Evolutionary conservation across 1,140 invertebrate genomes (phyloP).

Genomic region (Plutomurus gul): DNA sequence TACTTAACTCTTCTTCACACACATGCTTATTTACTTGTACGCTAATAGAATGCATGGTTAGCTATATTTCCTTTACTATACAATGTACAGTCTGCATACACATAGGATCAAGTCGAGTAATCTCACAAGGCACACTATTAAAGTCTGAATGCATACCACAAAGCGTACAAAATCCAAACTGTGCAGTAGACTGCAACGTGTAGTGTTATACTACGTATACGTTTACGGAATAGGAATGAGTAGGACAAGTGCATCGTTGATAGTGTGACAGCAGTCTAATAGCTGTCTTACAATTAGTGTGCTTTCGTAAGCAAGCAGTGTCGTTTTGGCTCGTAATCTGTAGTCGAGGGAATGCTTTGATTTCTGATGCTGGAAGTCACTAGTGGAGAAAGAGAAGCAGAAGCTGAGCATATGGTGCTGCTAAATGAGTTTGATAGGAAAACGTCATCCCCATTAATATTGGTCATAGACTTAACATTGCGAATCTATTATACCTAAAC

Average conservation of each 20-base stretch:
- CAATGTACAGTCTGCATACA: background rate
- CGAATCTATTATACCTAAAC: no score
- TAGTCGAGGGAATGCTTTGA: background rate
- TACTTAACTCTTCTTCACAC: background rate
- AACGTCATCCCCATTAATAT: conserved; percentile 30
- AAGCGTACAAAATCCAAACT: no score
- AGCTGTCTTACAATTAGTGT: background rate
- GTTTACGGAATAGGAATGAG: no score
- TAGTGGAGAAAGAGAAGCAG: background rate
- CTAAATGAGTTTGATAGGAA: conserved; percentile 13
- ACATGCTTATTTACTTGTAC: background rate
- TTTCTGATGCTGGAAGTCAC: background rate
- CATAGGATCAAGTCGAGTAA: no score
- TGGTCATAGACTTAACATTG: background rate
- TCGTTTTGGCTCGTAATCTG: background rate
- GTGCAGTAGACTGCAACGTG: no score
- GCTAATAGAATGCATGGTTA: no score
- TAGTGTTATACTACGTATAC: no score
- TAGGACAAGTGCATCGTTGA: no score
- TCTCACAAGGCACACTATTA: no score
- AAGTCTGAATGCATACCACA: no score
- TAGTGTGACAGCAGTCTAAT: no score
- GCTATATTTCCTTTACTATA: no score
- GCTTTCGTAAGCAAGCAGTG: background rate
- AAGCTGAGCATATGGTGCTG: background rate